Evolutionary conservation across 92 coral and sea anemone genomes (phyloP).

Genomic region (Porites rus): DNA sequence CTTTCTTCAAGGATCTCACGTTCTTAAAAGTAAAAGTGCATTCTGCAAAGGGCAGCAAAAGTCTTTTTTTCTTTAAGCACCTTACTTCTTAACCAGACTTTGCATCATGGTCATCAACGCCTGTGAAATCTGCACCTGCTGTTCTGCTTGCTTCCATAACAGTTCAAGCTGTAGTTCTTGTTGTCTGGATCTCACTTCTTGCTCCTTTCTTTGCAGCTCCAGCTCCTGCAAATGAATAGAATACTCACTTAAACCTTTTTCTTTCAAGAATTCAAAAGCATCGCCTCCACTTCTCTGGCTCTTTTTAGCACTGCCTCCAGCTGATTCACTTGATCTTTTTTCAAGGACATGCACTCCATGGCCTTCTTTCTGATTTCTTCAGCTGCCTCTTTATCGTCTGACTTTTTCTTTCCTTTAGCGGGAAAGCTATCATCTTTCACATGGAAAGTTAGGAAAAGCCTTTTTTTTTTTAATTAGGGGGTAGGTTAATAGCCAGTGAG

Average conservation of each 20-base stretch:
- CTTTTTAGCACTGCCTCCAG: slow-evolving; percentile 55
- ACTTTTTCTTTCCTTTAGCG: slow-evolving; percentile 29
- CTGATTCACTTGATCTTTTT: slow-evolving; percentile 34
- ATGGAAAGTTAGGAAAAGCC: not conserved
- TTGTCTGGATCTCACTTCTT: slow-evolving; percentile 36
- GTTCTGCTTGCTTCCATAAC: slow-evolving; percentile 48
- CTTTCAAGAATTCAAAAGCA: slow-evolving; percentile 41
- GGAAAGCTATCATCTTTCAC: no score
- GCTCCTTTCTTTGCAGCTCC: slow-evolving; percentile 5
- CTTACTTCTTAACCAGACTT: no score
- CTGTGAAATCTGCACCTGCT: slow-evolving; percentile 45
- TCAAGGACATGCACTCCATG: slow-evolving; percentile 44
- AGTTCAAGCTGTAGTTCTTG: slow-evolving; percentile 51
- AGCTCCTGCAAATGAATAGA: slow-evolving; percentile 43
- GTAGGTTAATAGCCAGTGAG: not conserved
- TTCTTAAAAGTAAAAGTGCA: no score
- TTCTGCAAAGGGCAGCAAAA: no score
- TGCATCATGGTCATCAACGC: no score
- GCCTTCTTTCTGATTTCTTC: slow-evolving; percentile 49
- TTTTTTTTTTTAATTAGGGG: not conserved
- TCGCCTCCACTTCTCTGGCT: slow-evolving; percentile 32
- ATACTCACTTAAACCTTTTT: slow-evolving; percentile 41
- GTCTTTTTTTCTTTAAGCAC: no score
- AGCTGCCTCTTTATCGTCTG: slow-evolving; percentile 59
- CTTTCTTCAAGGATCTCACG: no score